Evolutionary conservation across 2,797 vertebrate genomes (phyloP).

Genomic region (Thaleichthys pacificus): DNA sequence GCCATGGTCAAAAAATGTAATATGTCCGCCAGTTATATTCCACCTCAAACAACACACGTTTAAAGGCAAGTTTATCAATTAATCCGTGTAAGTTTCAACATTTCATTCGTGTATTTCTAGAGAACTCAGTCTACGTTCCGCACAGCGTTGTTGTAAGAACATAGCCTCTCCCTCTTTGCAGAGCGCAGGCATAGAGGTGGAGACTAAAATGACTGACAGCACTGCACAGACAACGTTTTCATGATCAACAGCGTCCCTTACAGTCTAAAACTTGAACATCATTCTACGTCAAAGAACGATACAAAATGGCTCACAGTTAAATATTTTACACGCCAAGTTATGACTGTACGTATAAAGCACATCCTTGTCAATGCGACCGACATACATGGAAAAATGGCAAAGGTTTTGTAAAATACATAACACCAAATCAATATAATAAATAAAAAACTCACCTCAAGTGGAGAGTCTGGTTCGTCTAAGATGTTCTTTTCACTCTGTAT

Average conservation of each 20-base stretch:
- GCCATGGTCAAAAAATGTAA: slow-evolving; percentile 13
- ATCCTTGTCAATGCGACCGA: neutral
- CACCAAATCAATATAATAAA: too few species aligned
- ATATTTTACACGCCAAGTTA: neutral
- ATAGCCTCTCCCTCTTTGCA: neutral
- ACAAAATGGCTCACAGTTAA: neutral
- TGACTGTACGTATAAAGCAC: neutral
- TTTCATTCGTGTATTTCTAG: too few species aligned
- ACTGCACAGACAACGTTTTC: slow-evolving; percentile 11
- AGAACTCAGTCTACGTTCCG: too few species aligned
- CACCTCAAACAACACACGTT: too few species aligned
- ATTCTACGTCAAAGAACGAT: neutral
- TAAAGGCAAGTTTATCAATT: neutral
- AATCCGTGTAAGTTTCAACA: neutral
- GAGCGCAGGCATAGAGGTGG: slow-evolving; percentile 33
- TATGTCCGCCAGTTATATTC: too few species aligned
- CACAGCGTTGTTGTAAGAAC: too few species aligned
- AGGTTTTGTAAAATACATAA: too few species aligned
- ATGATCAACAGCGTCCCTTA: slow-evolving; percentile 64
- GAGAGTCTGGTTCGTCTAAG: slow-evolving; percentile 4
- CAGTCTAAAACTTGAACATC: slow-evolving; percentile 36
- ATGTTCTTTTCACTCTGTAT: slow-evolving; percentile 17
- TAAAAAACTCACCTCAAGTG: slow-evolving; percentile 19
- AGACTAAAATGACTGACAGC: slow-evolving; percentile 1
- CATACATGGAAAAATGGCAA: too few species aligned